These are phyloP conservation scores for Pristionchus maxplancki DNA, from an alignment of 2,888 invertebrate species.

Conservation along the genomic window DNA sequence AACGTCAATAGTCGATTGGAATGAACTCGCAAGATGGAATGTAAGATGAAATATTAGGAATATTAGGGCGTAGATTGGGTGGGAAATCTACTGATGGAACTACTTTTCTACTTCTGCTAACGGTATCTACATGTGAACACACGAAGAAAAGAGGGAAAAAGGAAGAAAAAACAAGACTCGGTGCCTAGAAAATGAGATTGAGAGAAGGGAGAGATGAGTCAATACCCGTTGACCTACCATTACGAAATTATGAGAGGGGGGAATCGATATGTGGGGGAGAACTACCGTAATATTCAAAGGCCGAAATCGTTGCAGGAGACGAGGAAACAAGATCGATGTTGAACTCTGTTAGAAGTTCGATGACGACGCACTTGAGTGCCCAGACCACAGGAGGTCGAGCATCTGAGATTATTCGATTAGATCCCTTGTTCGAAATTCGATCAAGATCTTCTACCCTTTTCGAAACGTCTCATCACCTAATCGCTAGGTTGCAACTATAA, in stretches of 20 bases:
- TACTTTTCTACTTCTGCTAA: conserved; percentile 3
- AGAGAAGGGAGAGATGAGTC: background rate
- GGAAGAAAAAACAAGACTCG: conserved; percentile 30
- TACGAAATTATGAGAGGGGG: background rate
- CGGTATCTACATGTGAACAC: conserved; percentile 43
- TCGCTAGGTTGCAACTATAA: background rate
- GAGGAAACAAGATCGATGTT: conserved; percentile 50
- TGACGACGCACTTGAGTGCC: conserved; percentile 50
- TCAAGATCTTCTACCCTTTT: background rate
- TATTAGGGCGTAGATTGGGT: conserved; percentile 20
- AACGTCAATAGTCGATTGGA: conserved; percentile 1
- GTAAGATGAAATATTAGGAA: conserved; percentile 38
- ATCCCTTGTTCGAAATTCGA: background rate
- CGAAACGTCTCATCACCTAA: background rate
- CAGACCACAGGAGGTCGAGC: conserved; percentile 46
- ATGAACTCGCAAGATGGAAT: conserved; percentile 30
- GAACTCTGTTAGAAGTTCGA: conserved; percentile 23
- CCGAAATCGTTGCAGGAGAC: conserved; percentile 49
- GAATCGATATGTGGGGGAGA: background rate
- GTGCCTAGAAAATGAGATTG: conserved; percentile 45
- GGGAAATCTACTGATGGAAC: conserved; percentile 12
- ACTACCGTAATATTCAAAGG: conserved; percentile 37
- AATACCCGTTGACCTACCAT: conserved; percentile 44
- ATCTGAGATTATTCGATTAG: background rate
- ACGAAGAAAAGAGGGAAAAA: background rate